Base-by-base conservation (phyloP, 1,140 invertebrate genomes). In the Diorhabda carinulata region DNA sequence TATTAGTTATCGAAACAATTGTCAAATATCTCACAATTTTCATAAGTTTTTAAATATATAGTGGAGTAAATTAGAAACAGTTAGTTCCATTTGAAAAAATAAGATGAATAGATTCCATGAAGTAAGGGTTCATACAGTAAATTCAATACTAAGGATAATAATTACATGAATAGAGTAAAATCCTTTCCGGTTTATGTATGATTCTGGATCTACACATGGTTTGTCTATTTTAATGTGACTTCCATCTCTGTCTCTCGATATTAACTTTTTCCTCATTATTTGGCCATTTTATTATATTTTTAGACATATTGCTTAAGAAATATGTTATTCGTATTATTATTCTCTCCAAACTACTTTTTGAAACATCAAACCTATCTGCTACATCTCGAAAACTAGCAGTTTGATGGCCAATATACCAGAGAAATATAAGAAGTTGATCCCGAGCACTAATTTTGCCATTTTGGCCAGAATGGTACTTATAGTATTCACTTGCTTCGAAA, bases 331-430 rank as follows among this genome's bases (percentile, higher is more conserved):
- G n/a, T n/a, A n/a, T n/a, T n/a, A n/a, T 75, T 40, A 80, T 69
- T 56, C 65, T 66, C 68, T 71, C 65, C 10, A 80, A 61, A 64
- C 57, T 58, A 72, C 78, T 79, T 9, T 78, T 68, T 25, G 72
- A 70, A 40, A 79, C 63, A 67, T 74, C 66, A 70, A 80, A 80
- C 45, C 78, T 68, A 68, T 80, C 78, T n/a, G 73, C 73, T 57
- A 78, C 72, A 73, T 79, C 78, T 60, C 77, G 57, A 71, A 76
- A 80, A 61, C 64, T 69, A 64, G 78, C 70, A 56, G 74, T 75
- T 70, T 80, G 71, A 69, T 80, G 73, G 8, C 77, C 78, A 25
- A 70, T 70, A 72, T 76, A 80, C 78, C 76, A 80, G 60, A 80
- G 72, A 72, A 74, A 79, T 40, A 69, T 73, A 6, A 57, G 64